Evolutionary conservation across 2,113 vertebrate species (phyloP), one percentile per base, ranked within the genome.

Genomic region (Aspiorhynchus laticeps): DNA sequence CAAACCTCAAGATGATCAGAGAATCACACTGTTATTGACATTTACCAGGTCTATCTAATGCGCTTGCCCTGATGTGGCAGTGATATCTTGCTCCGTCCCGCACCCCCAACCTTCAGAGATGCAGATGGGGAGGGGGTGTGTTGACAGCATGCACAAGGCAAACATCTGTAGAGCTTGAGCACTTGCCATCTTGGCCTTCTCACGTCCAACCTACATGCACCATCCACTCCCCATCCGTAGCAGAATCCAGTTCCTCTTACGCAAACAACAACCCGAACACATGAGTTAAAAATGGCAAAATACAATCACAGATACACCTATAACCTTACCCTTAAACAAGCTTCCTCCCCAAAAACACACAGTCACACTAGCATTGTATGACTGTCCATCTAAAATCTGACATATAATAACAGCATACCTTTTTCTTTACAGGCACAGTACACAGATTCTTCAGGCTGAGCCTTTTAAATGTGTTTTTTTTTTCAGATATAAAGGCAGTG

Each of bases 371-470:
- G 87, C 89, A 93, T 41, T 86, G 89, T 91, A 93, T 74, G 67
- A 91, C 90, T 93, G 92, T 93, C 89, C 93, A 91, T 86, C 92
- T 92, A 92, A 93, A 93, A 91, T 93, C 91, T 56, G 90, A 93
- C 87, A 92, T 90, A 88, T 91, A 95, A 93, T 69, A 91, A 91
- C 93, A 93, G 89, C 93, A 93, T 95, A 97, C 96, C 96, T 97
- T 90, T 93, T 91, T 93, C 94, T 92, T 94, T 92, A 95, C 91
- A 93, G 92, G 93, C 95, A 95, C 88, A 95, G 2, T 93, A 87
- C 61, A 94, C 89, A 92, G 94, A 93, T 93, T 93, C 95, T 95
- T 96, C 95, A 93, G 94, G 93, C 93, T 93, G 93, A 88, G 91
- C 87, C 86, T 83, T 87, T 88, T 85, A 92, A 95, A 92, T 95